Percentiles rank a stretch among this genome's conserved stretches.
These are phyloP conservation scores for Antitype chi DNA, from an alignment of 2,888 invertebrate species.

Conservation along the genomic window DNA sequence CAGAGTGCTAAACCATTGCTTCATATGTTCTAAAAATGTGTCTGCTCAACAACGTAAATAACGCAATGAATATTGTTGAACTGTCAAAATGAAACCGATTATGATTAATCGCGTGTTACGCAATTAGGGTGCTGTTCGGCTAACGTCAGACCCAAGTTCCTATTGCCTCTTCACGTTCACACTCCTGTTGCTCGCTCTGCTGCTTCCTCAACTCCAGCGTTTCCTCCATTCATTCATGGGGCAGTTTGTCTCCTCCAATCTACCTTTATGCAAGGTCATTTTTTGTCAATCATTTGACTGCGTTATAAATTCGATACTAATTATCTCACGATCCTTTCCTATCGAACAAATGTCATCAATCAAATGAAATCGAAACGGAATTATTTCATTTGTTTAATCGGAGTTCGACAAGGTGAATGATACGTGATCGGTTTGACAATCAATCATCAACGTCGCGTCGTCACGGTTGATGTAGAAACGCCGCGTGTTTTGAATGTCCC, in stretches of 20 bases:
- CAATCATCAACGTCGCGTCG: slow-evolving; percentile 18
- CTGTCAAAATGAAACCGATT: too few relatives aligned
- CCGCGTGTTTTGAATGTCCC: slow-evolving; percentile 44
- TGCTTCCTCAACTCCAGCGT: too few relatives aligned
- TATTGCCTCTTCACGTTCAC: background rate
- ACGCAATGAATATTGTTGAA: too few relatives aligned
- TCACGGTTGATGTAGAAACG: slow-evolving; percentile 29
- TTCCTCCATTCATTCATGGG: background rate
- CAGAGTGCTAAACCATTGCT: too few relatives aligned
- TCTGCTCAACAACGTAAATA: too few relatives aligned
- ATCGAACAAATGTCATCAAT: slow-evolving; percentile 42
- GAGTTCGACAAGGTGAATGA: slow-evolving; percentile 55
- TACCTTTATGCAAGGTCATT: background rate
- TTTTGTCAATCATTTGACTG: background rate
- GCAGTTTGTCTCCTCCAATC: background rate
- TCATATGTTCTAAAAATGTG: too few relatives aligned
- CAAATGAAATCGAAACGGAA: slow-evolving; percentile 35
- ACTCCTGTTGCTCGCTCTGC: background rate
- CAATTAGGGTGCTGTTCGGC: too few relatives aligned
- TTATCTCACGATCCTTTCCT: background rate
- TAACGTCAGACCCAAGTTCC: background rate
- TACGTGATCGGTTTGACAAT: slow-evolving; percentile 61
- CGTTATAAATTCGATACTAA: background rate
- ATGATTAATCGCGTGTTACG: too few relatives aligned
- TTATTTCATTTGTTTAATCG: slow-evolving; percentile 42